phyloP scores from a whole-genome alignment of 2,888 invertebrate genomes.

The Macrophya annulata region DNA sequence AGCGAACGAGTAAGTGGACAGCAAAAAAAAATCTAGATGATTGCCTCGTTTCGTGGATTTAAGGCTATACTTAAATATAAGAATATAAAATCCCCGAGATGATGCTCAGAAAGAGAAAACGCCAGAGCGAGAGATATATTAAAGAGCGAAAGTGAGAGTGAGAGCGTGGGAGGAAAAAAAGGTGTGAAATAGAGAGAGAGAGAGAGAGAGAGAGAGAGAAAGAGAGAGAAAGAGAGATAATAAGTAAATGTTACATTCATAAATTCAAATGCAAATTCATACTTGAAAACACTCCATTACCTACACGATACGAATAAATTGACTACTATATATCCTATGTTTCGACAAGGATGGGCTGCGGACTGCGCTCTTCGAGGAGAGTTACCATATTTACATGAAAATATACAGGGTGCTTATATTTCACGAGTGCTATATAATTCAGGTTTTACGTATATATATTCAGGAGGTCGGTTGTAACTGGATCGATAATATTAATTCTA shows the following conservation, averaged over 20 bases:
- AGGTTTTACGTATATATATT: background rate
- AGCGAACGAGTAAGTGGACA: slow-evolving; percentile 75
- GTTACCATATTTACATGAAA: slow-evolving; percentile 29
- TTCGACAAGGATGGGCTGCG: slow-evolving; percentile 26
- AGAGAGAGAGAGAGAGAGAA: slow-evolving; percentile 59
- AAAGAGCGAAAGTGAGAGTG: slow-evolving; percentile 50
- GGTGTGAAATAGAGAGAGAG: slow-evolving; percentile 52
- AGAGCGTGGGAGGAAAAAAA: slow-evolving; percentile 13
- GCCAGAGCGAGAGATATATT: slow-evolving; percentile 60
- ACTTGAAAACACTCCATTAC: slow-evolving; percentile 64
- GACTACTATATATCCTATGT: slow-evolving; percentile 47
- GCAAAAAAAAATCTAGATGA: slow-evolving; percentile 66
- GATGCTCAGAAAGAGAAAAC: slow-evolving; percentile 69
- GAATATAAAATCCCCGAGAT: slow-evolving; percentile 73
- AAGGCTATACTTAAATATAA: slow-evolving; percentile 63
- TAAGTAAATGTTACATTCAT: slow-evolving; percentile 72
- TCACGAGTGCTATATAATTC: background rate
- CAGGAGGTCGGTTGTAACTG: background rate
- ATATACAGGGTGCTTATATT: slow-evolving; percentile 14
- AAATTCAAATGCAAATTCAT: slow-evolving; percentile 70
- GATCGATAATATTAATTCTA: background rate
- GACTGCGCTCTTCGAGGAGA: slow-evolving; percentile 33
- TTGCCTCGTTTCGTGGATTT: slow-evolving; percentile 78
- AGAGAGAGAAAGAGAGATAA: slow-evolving; percentile 62
- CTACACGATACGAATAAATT: slow-evolving; percentile 64